A percentile compares a stretch with the other conserved stretches of the same genome.
phyloP scores from a whole-genome alignment of 2,888 invertebrate genomes.

The Tethea ocularis region DNA sequence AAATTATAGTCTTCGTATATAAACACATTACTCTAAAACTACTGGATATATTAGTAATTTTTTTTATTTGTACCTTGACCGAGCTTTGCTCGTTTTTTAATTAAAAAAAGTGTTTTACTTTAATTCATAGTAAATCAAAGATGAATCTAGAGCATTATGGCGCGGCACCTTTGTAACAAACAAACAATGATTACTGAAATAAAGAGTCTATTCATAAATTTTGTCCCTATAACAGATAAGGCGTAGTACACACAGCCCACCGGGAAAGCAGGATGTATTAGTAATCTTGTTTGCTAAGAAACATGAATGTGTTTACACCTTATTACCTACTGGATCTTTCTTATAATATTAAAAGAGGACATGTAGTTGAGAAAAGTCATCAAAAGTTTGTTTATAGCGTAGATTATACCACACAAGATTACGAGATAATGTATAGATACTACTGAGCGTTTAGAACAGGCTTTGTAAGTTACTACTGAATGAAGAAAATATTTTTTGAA shows the following conservation, averaged over 20 bases:
- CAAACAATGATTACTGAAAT: slow-evolving; percentile 52
- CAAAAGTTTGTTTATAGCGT: not conserved
- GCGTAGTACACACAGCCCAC: slow-evolving; percentile 59
- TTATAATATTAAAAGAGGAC: slow-evolving; percentile 36
- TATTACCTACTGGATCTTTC: slow-evolving; percentile 45
- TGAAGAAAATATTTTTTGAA: too few relatives aligned
- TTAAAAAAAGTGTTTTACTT: too few relatives aligned
- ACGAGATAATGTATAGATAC: not conserved
- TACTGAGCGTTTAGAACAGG: too few relatives aligned
- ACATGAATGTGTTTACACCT: slow-evolving; percentile 54
- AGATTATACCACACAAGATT: not conserved
- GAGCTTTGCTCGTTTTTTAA: too few relatives aligned
- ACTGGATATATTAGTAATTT: too few relatives aligned
- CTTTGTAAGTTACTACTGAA: too few relatives aligned
- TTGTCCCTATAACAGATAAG: slow-evolving; percentile 69
- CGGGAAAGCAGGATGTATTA: slow-evolving; percentile 77
- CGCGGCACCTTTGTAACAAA: slow-evolving; percentile 58
- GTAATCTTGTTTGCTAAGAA: slow-evolving; percentile 74
- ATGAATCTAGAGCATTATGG: slow-evolving; percentile 16
- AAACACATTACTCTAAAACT: too few relatives aligned
- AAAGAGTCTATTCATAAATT: slow-evolving; percentile 71
- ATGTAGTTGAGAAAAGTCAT: slow-evolving; percentile 28
- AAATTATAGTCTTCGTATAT: too few relatives aligned
- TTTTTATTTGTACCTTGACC: too few relatives aligned
- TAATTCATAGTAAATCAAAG: not conserved